Percentiles rank a stretch among this genome's conserved stretches.
Evolutionary conservation across 2,113 vertebrate genomes (phyloP).

Genomic region (Actenoides hombroni): DNA sequence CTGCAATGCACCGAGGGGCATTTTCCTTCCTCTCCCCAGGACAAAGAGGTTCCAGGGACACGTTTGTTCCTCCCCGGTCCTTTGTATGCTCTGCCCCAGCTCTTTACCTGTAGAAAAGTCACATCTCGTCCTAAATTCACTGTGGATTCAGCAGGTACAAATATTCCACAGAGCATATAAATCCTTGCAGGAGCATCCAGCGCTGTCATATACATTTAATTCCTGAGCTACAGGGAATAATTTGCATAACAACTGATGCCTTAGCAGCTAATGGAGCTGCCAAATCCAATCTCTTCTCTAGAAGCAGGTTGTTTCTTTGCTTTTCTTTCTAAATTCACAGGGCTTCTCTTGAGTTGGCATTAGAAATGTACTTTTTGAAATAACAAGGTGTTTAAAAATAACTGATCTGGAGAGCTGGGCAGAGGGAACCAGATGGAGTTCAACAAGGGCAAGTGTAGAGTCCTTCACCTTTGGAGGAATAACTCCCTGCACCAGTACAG

Average conservation of each 20-base stretch:
- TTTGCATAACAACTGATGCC: neutral
- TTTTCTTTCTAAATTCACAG: neutral
- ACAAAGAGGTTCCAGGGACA: neutral
- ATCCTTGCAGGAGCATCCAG: neutral
- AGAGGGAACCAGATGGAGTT: too few species aligned
- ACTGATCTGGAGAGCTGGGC: neutral
- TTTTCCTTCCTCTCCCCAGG: neutral
- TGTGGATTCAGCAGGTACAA: neutral
- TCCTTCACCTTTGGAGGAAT: too few species aligned
- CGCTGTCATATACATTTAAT: neutral
- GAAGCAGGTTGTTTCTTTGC: neutral
- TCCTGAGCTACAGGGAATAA: neutral
- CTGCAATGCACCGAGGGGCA: neutral
- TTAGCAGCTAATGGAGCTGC: neutral
- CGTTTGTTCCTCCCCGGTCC: neutral
- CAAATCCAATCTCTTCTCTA: neutral
- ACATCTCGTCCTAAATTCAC: neutral
- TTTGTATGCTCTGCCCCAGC: neutral
- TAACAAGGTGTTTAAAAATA: neutral
- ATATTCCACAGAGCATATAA: neutral
- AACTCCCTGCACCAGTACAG: too few species aligned
- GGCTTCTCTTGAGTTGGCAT: neutral
- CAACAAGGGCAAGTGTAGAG: too few species aligned
- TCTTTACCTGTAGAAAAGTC: neutral
- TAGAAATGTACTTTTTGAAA: neutral